A percentile compares a stretch with the other conserved stretches of the same genome.
phyloP scores from a whole-genome alignment of 1,140 invertebrate species.

The Cotesia typhae region DNA sequence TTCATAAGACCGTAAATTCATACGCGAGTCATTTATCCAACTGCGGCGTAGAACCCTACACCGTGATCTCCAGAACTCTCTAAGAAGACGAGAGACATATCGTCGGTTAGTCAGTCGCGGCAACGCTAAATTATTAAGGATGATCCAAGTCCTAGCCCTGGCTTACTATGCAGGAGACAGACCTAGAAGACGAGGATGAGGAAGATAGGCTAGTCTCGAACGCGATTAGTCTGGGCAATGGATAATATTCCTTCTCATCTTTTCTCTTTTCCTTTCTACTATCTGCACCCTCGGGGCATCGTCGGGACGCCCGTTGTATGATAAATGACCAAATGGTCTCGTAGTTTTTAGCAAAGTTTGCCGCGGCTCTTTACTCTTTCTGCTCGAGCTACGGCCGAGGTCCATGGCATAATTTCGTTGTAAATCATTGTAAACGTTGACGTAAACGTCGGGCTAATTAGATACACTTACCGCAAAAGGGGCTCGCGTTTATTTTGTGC shows the following conservation, averaged over 20 bases:
- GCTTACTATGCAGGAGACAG: constrained; percentile 60
- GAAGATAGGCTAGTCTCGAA: constrained; percentile 44
- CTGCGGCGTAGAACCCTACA: too few relatives aligned
- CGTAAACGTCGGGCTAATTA: constrained; percentile 65
- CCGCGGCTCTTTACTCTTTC: constrained; percentile 8
- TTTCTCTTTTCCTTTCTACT: constrained; percentile 47
- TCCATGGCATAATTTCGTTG: constrained; percentile 63
- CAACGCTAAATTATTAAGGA: constrained; percentile 58
- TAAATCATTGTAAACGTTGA: constrained; percentile 66
- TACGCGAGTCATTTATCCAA: not conserved
- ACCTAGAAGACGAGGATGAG: not conserved
- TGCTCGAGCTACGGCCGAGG: constrained; percentile 52
- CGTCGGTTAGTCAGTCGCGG: constrained; percentile 26
- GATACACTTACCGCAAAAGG: constrained; percentile 60
- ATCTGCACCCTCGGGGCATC: constrained; percentile 50
- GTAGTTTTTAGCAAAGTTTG: constrained; percentile 56
- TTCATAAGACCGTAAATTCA: constrained; percentile 31
- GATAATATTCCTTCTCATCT: constrained; percentile 59
- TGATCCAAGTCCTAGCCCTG: constrained; percentile 52
- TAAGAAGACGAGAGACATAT: not conserved
- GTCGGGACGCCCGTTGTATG: constrained; percentile 51
- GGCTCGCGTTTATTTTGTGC: constrained; percentile 46
- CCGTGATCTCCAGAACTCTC: too few relatives aligned
- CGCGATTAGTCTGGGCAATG: constrained; percentile 62
- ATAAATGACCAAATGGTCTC: constrained; percentile 65